Percentiles rank a stretch among this genome's conserved stretches.
These are phyloP conservation scores for Galemys pyrenaicus DNA, from an alignment of 2,113 vertebrate species.

Conservation along the genomic window DNA sequence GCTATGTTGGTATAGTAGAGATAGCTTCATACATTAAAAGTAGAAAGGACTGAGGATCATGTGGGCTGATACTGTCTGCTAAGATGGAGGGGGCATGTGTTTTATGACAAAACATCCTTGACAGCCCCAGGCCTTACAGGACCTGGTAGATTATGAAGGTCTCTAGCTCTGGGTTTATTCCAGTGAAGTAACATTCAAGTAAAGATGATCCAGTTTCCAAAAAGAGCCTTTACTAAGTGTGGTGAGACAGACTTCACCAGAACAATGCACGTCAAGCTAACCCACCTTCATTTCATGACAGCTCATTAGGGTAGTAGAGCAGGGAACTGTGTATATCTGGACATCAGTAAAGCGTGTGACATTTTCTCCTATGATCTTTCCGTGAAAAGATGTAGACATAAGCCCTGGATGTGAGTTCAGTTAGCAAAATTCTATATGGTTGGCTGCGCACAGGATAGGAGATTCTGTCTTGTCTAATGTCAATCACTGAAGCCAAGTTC, in stretches of 20 bases:
- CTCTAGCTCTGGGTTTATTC: not conserved
- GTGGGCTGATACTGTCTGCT: not conserved
- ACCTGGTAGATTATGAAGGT: not conserved
- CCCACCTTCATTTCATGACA: conserved; percentile 43
- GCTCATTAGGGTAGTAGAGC: conserved; percentile 45
- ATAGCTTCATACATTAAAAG: not conserved
- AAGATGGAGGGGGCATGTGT: not conserved
- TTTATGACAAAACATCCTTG: not conserved
- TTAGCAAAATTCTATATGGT: conserved; percentile 59
- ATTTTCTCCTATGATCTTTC: conserved; percentile 60
- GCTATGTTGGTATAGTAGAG: not conserved
- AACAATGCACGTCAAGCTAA: conserved; percentile 14
- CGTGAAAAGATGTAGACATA: conserved; percentile 31
- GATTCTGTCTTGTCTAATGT: conserved; percentile 21
- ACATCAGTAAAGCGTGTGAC: conserved; percentile 14
- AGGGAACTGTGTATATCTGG: not conserved
- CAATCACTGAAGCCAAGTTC: conserved; percentile 37
- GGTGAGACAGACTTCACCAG: conserved; percentile 15
- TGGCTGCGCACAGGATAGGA: conserved; percentile 1
- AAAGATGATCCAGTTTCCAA: conserved; percentile 27
- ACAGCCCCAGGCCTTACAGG: not conserved
- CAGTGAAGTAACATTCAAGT: not conserved
- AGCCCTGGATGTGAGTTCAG: not conserved
- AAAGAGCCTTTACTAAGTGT: conserved; percentile 25
- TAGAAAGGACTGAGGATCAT: not conserved